A percentile compares a stretch with the other conserved stretches of the same genome.
Conservation (phyloP, 2,888 invertebrate genomes). For the Ophion costatus region DNA sequence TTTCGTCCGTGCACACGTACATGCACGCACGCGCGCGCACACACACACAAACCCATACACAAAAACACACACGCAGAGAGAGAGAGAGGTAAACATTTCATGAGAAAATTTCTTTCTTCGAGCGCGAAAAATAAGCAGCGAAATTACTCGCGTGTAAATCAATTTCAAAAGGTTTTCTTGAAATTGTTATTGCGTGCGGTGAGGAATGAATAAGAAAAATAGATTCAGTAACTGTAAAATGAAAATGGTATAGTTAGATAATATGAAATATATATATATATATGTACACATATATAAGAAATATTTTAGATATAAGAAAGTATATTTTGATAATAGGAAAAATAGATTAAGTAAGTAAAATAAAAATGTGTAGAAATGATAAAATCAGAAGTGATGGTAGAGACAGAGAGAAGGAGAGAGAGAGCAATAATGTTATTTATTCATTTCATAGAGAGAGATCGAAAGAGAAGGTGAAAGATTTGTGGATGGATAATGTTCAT, state of each 20-base stretch:
- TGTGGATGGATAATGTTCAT: too few relatives aligned
- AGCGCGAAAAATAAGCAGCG: slow-evolving; percentile 11
- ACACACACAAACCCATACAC: not conserved
- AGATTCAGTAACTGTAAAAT: not conserved
- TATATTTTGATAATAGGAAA: too few relatives aligned
- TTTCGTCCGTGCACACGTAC: not conserved
- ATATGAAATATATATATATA: too few relatives aligned
- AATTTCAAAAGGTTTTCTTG: not conserved
- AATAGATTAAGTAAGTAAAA: not conserved
- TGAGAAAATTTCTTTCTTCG: not conserved
- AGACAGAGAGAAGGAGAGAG: too few relatives aligned
- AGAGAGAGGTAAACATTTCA: not conserved
- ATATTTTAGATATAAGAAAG: too few relatives aligned
- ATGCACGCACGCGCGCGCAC: not conserved
- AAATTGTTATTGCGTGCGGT: not conserved
- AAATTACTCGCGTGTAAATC: slow-evolving; percentile 2
- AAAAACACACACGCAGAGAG: not conserved
- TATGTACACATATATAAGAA: too few relatives aligned
- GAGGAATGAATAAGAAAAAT: not conserved
- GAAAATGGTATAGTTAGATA: too few relatives aligned
- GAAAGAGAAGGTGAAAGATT: too few relatives aligned
- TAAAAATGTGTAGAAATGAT: not conserved
- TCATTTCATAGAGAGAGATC: too few relatives aligned
- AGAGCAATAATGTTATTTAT: not conserved
- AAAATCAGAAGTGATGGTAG: not conserved